Base-by-base conservation (phyloP, 2,888 invertebrate genomes). In the Exocentrus adspersus region DNA sequence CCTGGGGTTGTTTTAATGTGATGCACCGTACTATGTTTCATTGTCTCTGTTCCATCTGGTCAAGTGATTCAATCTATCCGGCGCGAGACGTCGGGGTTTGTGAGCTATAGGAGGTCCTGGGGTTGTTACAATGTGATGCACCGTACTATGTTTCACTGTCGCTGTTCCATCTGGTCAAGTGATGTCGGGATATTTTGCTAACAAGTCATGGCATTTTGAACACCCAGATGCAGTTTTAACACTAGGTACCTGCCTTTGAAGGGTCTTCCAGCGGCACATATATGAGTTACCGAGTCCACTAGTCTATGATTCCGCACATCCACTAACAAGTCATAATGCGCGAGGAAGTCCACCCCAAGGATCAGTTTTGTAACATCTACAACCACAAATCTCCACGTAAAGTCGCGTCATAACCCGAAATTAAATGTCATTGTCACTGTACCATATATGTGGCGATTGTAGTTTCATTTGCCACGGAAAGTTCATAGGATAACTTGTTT, bases 41-140 rank as follows among this genome's bases (percentile, higher is more conserved):
- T 9, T 28, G 28, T 9, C 9, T 28, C 6, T 7, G 28, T 7
- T 9, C 5, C 9, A n/a, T n/a, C n/a, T n/a, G n/a, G n/a, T n/a
- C n/a, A n/a, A n/a, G n/a, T n/a, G n/a, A n/a, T n/a, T n/a, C n/a
- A n/a, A n/a, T n/a, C n/a, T n/a, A n/a, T n/a, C n/a, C n/a, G n/a
- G n/a, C n/a, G n/a, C n/a, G n/a, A n/a, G n/a, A n/a, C n/a, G n/a
- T n/a, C 28, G 7, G 28, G 4, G 28, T 28, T 28, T 4, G 4
- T 28, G 28, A 28, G 28, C 51, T 2, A 70, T 69, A 0, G 78
- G 77, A 7, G 72, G 75, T 10, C 74, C 16, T 7, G 43, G 43
- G 6, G 43, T 45, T 7, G 46, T 46, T 10, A 17, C 9, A 7
- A 46, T 46, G 21, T 46, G 46, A 12, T 46, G 46, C 21, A 3